Base-by-base conservation (phyloP, 2,888 invertebrate genomes). In the Phortica magna region DNA sequence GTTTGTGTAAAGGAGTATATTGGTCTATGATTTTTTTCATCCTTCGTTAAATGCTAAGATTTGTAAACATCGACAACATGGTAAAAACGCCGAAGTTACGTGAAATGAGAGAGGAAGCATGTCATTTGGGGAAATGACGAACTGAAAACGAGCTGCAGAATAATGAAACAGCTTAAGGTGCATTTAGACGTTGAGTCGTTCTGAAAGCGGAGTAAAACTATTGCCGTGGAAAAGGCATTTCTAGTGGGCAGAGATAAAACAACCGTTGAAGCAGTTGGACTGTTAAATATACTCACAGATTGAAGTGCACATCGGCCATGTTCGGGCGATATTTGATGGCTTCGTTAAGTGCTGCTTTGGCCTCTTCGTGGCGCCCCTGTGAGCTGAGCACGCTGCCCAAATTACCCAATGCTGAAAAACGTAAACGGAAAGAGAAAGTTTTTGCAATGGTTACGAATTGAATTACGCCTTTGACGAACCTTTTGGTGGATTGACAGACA, bases 241-340 rank as follows among this genome's bases (percentile, higher is more conserved):
- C 17, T 17, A 55, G 55, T 55, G 31, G 31, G 55, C 55, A 55
- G n/a, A 7, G 14, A 12, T 55, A 55, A 55, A 17, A 12, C n/a
- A 17, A 55, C 31, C 31, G 31, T 55, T 55, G 10, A 2, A 55
- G 55, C 14, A 55, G 55, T 17, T 1, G 17, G 17, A n/a, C n/a
- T 2, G 48, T 48, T 48, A 1, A 48, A 48, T 22, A 74, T 92
- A 97, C 98, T 97, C 93, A 98, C 98, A 98, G 94, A 93, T 99
- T 99, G 93, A 99, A 99, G 93, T 99, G 98, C 79, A 98, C 98
- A 93, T 99, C 99, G 78, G 99, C 99, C 98, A 99, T 99, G 93
- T 98, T 99, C 87, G 97, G 96, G 91, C 98, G 94, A 93, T 96
- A 95, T 88, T 95, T 94, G 82, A 99, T 95, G 78, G 99, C 99